phyloP scores from a whole-genome alignment of 2,113 vertebrate species.

The Forbesichthys agassizii region DNA sequence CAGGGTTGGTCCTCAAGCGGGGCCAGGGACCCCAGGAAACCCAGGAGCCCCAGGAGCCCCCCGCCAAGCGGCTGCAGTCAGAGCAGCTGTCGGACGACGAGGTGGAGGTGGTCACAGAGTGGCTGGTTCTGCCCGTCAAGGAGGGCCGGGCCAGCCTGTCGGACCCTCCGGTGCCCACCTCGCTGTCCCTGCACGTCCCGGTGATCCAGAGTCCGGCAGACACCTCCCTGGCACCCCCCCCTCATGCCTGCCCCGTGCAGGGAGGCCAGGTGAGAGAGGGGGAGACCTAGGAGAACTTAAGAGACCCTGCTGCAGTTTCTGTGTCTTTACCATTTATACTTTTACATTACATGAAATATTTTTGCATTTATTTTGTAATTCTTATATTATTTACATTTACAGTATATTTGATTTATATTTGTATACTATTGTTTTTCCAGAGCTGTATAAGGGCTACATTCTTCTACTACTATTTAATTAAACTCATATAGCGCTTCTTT shows the following conservation, averaged over 20 bases:
- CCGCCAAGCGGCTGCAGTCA: slow-evolving; percentile 43
- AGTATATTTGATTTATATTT: too few species aligned
- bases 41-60: slow-evolving; percentile 1
- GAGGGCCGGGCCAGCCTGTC: slow-evolving; percentile 33
- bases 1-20: slow-evolving; percentile 68
- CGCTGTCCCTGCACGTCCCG: slow-evolving; percentile 49
- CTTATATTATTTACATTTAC: too few species aligned
- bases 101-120: slow-evolving; percentile 79
- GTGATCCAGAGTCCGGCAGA: slow-evolving; percentile 72
- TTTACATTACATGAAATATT: too few species aligned
- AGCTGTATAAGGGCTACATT: too few species aligned
- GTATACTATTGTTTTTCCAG: too few species aligned
- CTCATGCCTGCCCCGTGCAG: neutral
- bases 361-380: too few species aligned
- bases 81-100: slow-evolving; percentile 73
- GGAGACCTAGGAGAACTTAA: too few species aligned
- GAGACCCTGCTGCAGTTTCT: too few species aligned
- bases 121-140: slow-evolving; percentile 58
- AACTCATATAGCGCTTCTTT: too few species aligned
- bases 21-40: slow-evolving; percentile 16
- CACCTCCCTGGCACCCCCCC: neutral
- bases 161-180: slow-evolving; percentile 20
- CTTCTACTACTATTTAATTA: too few species aligned
- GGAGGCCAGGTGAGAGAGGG: slow-evolving; percentile 1
- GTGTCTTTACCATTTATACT: too few species aligned